Base-by-base conservation (phyloP, 2,113 vertebrate genomes). In the Mugil cephalus region DNA sequence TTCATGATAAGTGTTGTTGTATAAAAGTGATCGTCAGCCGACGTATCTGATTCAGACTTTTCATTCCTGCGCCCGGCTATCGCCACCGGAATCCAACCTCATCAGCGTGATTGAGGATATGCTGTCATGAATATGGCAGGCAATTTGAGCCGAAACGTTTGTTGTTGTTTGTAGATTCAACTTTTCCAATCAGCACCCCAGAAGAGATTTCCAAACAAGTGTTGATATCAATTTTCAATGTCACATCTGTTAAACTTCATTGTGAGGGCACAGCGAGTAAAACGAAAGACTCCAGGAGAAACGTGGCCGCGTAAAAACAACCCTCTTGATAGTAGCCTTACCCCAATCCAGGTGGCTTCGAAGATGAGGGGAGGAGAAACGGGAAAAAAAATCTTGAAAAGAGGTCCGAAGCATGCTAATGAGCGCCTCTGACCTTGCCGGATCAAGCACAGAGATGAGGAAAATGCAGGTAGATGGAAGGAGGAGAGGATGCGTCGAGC, bases 401-500 rank as follows among this genome's bases (percentile, higher is more conserved):
- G 48, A 66, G 55, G 39, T 72, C 69, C 82, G 79, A 55, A 71
- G 81, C 77, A 78, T 88, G 69, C 72, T 80, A 82, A 84, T 85
- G 84, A 86, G 74, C 14, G 58, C 69, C 75, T 72, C 38, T 82
- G 85, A 90, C 88, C 88, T 92, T 89, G 40, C 77, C 46, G 36
- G 52, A 75, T 74, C 11, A 11, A 74, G 43, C 60, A 42, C 56
- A 80, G 60, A 58, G 73, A 86, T 69, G 83, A 74, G 39, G 39
- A 48, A 67, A 43, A 70, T 51, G 24, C 18, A 65, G 51, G 75
- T 54, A 54, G 40, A 80, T 46, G 38, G 36, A 70, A 56, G 46
- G 30, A 67, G 42, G 51, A 77, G 19, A 69, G 21, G 55, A 69
- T 13, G 61, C 74, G 74, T 68, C 38, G 60, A 67, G 53, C 4